Evolutionary conservation across 2,888 invertebrate species (phyloP).

Genomic region (Phalera bucephala): DNA sequence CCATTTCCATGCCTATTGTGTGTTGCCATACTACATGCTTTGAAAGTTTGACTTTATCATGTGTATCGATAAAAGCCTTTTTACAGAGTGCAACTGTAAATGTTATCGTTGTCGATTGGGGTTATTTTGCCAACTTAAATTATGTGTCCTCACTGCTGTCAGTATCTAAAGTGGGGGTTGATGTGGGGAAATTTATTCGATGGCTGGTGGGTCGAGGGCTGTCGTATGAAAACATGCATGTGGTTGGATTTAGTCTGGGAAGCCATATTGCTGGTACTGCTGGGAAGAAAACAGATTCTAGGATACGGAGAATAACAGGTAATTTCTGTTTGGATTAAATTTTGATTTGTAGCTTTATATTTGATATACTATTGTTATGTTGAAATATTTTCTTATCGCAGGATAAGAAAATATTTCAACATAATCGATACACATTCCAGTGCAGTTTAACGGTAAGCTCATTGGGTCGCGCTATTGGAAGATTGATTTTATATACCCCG

Average conservation of each 20-base stretch:
- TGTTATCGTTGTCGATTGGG: constrained; percentile 3
- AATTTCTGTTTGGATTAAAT: too few species aligned
- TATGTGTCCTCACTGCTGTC: not conserved
- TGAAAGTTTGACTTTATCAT: too few species aligned
- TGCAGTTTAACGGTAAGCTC: too few species aligned
- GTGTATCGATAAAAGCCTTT: not conserved
- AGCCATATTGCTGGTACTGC: constrained; percentile 9
- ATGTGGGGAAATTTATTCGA: constrained; percentile 7
- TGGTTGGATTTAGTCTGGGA: constrained; percentile 13
- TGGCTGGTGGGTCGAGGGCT: constrained; percentile 9
- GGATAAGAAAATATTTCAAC: too few species aligned
- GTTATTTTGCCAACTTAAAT: not conserved
- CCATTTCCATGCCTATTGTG: too few species aligned
- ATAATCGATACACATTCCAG: too few species aligned
- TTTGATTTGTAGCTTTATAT: too few species aligned
- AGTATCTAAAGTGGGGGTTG: constrained; percentile 3
- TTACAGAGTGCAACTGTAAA: not conserved
- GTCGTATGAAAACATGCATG: constrained; percentile 6
- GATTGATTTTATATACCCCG: too few species aligned
- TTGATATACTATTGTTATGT: too few species aligned
- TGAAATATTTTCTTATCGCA: too few species aligned
- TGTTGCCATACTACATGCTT: too few species aligned
- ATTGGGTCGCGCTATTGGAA: too few species aligned
- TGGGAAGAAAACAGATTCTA: constrained; percentile 1
- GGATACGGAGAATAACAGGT: constrained; percentile 14